Evolutionary conservation across 2,113 vertebrate genomes (phyloP).

Genomic region (Acrocephalus kingi): DNA sequence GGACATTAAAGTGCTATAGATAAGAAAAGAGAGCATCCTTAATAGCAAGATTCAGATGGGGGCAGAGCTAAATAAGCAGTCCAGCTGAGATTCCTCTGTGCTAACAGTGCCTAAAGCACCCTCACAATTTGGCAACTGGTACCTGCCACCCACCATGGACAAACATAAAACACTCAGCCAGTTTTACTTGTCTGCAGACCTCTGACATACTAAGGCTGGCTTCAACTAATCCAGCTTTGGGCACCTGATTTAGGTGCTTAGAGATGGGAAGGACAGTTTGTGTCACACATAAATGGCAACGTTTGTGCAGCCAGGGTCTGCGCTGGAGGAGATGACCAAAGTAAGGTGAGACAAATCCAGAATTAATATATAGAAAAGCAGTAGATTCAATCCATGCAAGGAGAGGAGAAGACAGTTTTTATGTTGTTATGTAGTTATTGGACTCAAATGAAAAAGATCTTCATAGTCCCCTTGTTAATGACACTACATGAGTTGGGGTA

Average conservation of each 20-base stretch:
- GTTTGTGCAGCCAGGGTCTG: not conserved
- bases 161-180: not conserved
- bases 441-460: not conserved
- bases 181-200: not conserved
- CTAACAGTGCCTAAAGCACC: not conserved
- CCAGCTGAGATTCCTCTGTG: not conserved
- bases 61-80: not conserved
- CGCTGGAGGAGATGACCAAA: rapidly evolving
- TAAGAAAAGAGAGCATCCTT: not conserved
- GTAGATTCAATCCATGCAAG: not conserved
- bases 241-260: not conserved
- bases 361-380: not conserved
- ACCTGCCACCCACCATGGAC: rapidly evolving
- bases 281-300: rapidly evolving
- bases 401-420: not conserved
- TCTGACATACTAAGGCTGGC: not conserved
- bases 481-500: not conserved
- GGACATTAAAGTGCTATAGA: not conserved
- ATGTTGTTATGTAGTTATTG: not conserved
- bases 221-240: not conserved
- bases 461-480: not conserved
- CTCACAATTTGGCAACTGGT: not conserved
- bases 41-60: not conserved
- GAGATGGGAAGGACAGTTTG: not conserved
- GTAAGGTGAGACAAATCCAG: not conserved